These are phyloP conservation scores for Pocillopora meandrina DNA, from an alignment of 92 coral and sea anemone species.

Conservation along the genomic window DNA sequence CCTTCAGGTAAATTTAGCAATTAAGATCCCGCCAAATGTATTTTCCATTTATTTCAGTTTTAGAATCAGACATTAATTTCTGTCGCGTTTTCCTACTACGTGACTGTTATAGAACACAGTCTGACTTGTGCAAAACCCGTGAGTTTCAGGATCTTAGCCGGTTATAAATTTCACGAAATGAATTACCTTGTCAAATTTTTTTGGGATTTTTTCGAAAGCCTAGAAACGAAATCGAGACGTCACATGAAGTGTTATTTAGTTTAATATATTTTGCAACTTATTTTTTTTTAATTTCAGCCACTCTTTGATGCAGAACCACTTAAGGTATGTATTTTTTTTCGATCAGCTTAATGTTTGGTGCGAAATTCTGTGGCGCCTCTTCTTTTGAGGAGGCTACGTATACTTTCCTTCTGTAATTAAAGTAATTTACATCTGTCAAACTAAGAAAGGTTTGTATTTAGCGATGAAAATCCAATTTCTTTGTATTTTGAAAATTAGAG, in stretches of 20 bases:
- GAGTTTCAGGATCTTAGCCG: background rate
- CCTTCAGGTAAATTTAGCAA: conserved; percentile 51
- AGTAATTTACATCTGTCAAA: conserved; percentile 20
- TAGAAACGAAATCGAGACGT: conserved; percentile 9
- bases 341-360: background rate
- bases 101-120: background rate
- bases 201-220: background rate
- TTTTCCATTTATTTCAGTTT: background rate
- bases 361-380: background rate
- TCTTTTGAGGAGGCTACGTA: background rate
- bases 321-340: conserved; percentile 52
- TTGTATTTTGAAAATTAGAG: background rate
- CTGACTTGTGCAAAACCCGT: background rate
- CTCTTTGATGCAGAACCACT: conserved; percentile 78
- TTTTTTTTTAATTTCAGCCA: conserved; percentile 58
- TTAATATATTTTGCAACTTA: background rate
- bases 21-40: background rate
- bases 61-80: background rate
- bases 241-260: background rate
- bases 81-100: background rate
- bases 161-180: background rate
- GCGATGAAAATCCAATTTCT: background rate
- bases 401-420: conserved; percentile 12
- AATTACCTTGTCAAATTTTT: conserved; percentile 18
- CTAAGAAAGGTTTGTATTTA: background rate